Evolutionary conservation across 2,888 invertebrate genomes (phyloP), one percentile per base, ranked within the genome.

Genomic region (Neelides folsomi): DNA sequence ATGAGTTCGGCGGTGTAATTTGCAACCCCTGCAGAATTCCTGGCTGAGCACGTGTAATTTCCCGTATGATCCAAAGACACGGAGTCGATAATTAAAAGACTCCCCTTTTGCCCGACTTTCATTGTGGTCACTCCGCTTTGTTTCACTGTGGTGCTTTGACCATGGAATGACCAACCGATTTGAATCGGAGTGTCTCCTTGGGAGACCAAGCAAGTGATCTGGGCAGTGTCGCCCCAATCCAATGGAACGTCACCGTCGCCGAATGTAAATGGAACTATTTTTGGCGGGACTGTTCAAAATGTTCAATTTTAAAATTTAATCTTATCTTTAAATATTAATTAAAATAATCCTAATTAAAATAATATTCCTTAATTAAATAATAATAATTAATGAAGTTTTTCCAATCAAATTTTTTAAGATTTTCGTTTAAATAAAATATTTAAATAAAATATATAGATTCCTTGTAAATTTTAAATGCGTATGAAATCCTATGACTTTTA

Each of bases 1-100:
- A 58, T 52, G 9, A 63, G 42, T 43, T 60, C 59, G 63, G 82
- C 77, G 44, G 79, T 77, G 66, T 79, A 78, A 70, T 78, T 79
- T 61, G 78, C 76, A 64, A 73, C 75, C 60, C 85, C 86, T 41
- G 82, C 85, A 66, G 71, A 74, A 71, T 86, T 86, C 61, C 74
- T 76, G 18, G 83, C 86, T 51, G 79, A 76, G 68, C 86, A 86
- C 40, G 82, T 83, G 67, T 83, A 86, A 68, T 79, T 76, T 53
- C 85, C 85, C 60, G 80, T 79, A 68, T 85, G 83, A 52, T 76
- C 74, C 42, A 78, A 79, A 51, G 78, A 77, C 44, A 82, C 76
- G 13, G 80, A 76, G 60, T 79, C 78, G 58, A 83, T 80, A 61
- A 76, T 78, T 63, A 83, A 76, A 66, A 79, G 75, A 62, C 79